phyloP scores from a whole-genome alignment of 1,140 invertebrate genomes.

The Bathynomus jamesi region DNA sequence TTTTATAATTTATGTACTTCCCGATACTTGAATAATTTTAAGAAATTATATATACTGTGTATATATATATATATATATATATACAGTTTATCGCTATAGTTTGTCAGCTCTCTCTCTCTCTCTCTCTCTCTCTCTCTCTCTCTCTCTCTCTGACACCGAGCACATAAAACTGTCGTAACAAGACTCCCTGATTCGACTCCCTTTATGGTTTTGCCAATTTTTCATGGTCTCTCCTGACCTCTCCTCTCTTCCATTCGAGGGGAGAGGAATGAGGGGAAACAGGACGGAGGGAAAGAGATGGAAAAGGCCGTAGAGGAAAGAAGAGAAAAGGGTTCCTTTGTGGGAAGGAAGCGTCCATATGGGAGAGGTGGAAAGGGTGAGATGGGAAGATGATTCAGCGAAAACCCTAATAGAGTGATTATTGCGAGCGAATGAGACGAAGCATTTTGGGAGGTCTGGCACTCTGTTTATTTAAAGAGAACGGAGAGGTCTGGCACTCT shows the following conservation, averaged over 20 bases:
- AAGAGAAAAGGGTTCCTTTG: neutral
- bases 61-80: no score
- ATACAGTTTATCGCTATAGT: no score
- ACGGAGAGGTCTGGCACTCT: no score
- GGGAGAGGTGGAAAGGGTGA: neutral
- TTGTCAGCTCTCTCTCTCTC: neutral
- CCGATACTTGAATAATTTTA: no score
- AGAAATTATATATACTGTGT: no score
- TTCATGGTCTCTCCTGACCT: neutral
- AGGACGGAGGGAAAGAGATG: neutral
- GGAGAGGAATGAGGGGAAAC: neutral
- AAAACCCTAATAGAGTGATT: neutral
- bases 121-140: neutral
- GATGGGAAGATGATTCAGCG: neutral
- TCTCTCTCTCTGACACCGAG: neutral
- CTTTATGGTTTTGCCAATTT: neutral
- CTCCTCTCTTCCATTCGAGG: neutral
- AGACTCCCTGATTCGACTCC: neutral
- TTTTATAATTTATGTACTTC: no score
- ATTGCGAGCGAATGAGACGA: no score
- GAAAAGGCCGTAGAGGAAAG: neutral
- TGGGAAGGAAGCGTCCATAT: neutral
- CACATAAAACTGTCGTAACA: neutral
- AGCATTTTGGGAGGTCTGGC: no score
- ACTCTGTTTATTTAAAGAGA: no score